Base-by-base conservation (phyloP, 2,113 vertebrate genomes). In the Solenodon paradoxus region DNA sequence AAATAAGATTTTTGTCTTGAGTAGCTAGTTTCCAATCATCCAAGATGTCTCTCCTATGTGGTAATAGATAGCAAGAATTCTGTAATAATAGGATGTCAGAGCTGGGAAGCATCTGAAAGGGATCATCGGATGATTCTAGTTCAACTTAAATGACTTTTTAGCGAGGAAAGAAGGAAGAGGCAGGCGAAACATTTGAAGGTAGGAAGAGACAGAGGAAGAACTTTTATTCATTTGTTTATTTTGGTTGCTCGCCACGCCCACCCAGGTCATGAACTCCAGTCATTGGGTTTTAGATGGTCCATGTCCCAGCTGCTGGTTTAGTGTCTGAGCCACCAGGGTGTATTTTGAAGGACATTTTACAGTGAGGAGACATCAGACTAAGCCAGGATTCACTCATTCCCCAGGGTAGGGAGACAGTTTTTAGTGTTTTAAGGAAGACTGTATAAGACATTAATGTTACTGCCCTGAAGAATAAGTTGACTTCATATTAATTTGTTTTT, bases 381-480 rank as follows among this genome's bases (percentile, higher is more conserved):
- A 90, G 61, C 42, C n/a, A 64, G 45, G 49, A 85, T 45, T 96
- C 71, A 85, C 11, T 94, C 8, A 61, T 74, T 24, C 15, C 38
- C 17, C 42, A 64, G 53, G 72, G 72, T 42, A 96, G 61, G 15
- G 77, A 77, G 47, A 57, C 30, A 59, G 30, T 94, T 96, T 96
- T 30, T 77, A 90, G 35, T 57, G 59, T 92, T 92, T 90, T 92
- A 89, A 95, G 51, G 38, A 95, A 75, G 53, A 74, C 26, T 51
- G 93, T 63, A 59, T 88, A 63, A n/a, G 93, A 95, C 51, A 61
- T 88, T 78, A 86, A 53, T 89, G 32, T 72, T 94, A 93, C 88
- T 96, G 94, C 91, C 71, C 40, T 74, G 38, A 75, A 81, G 30
- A 95, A 59, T 92, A n/a, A n/a, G 35, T 94, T 94, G 92, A 83